Evolutionary conservation across 2,888 invertebrate species (phyloP).

Genomic region (Atethmia centrago): DNA sequence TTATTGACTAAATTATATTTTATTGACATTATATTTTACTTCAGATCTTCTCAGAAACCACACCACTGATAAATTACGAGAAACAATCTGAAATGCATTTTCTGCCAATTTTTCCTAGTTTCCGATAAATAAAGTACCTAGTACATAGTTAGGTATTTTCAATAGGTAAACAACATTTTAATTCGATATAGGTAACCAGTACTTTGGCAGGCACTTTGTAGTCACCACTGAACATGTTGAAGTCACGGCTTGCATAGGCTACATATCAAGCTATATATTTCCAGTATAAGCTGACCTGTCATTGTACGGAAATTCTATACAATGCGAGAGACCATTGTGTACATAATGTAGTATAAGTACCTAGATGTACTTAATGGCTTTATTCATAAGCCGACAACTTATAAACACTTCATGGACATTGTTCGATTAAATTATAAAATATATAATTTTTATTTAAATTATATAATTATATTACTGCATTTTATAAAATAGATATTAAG

Average conservation of each 20-base stretch:
- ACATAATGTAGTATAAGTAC: background rate
- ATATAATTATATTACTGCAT: background rate
- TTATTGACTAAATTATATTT: too few relatives aligned
- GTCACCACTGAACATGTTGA: constrained; percentile 38
- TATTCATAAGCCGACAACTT: background rate
- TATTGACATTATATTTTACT: too few relatives aligned
- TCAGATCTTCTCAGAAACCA: background rate
- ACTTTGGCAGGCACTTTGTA: constrained; percentile 34
- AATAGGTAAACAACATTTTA: constrained; percentile 20
- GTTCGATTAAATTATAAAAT: constrained; percentile 3
- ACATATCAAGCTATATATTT: too few relatives aligned
- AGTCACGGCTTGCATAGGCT: constrained; percentile 59
- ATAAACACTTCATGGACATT: constrained; percentile 25
- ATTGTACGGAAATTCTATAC: too few relatives aligned
- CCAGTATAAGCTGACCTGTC: too few relatives aligned
- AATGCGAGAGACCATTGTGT: too few relatives aligned
- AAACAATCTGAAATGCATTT: background rate
- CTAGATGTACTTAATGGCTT: constrained; percentile 21
- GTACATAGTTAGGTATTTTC: background rate
- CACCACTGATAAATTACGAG: background rate
- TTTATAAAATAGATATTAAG: constrained; percentile 7
- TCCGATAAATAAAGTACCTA: constrained; percentile 3
- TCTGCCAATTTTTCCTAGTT: background rate
- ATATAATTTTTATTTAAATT: constrained; percentile 15
- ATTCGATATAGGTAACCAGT: constrained; percentile 20